Base-by-base conservation (phyloP, 2,113 vertebrate genomes). In the Epinephelus cyanopodus region DNA sequence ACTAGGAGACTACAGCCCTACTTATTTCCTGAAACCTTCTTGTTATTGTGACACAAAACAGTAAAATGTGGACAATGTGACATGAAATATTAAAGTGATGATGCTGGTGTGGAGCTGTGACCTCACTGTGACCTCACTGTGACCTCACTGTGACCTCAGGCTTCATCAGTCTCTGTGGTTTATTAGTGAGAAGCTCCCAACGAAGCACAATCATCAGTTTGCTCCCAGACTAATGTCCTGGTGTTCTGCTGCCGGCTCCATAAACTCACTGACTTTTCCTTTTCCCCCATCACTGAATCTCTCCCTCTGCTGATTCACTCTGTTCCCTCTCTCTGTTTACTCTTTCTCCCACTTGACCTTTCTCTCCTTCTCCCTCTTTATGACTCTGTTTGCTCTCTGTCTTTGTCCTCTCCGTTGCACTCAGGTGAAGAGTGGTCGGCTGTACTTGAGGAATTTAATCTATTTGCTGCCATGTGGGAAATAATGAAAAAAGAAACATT, bases 281-380 rank as follows among this genome's bases (percentile, higher is more conserved):
- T 53, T 39, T 21, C 23, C 58, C 27, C 54, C 52, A 11, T 25
- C 58, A 19, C 50, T 50, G 25, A 15, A 3, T 19, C 53, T 77
- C 39, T 19, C 27, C 69, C 29, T 21, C 4, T 15, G 56, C 77
- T 70, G 76, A 50, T 39, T 70, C 68, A 11, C 52, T 70, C 18
- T 7, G 18, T 54, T 5, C 8, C 19, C 19, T 67, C 64, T 13
- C 9, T 14, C 17, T 23, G 6, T 53, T 52, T 25, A 2, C 52
- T 18, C 12, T 37, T 37, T 37, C 33, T 37, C 33, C 33, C 33
- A 1, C 33, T 37, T 33, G 18, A 45, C 42, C 42, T 45, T 45
- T 45, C 42, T 45, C 42, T 45, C 9, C 8, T 12, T 45, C 42
- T 45, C 9, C 42, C 42, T 45, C 42, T 45, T 52, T 29, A 14